phyloP scores from a whole-genome alignment of 2,888 invertebrate genomes.

The Caenorhabditis virilis region DNA sequence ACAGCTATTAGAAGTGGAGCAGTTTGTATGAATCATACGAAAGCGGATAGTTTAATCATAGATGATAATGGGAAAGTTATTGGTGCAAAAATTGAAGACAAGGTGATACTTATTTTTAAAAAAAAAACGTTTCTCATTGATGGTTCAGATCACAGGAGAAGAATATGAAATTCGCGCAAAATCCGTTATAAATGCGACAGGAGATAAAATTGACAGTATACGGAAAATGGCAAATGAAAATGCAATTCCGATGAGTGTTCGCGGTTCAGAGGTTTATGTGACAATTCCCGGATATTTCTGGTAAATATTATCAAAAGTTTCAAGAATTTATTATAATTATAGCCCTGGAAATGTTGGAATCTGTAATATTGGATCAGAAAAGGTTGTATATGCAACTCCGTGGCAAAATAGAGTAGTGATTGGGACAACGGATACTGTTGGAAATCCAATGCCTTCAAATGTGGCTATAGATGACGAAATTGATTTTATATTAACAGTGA shows the following conservation, averaged over 20 bases:
- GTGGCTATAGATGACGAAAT: constrained; percentile 96
- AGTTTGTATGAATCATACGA: constrained; percentile 23
- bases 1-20: constrained; percentile 26
- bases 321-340: too few species aligned
- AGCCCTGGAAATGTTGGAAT: constrained; percentile 97
- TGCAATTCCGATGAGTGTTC: constrained; percentile 10
- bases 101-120: too few species aligned
- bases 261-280: constrained; percentile 20
- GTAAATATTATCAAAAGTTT: not conserved
- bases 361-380: constrained; percentile 93
- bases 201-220: constrained; percentile 16
- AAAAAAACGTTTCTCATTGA: too few species aligned
- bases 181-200: constrained; percentile 24
- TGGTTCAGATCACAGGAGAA: too few species aligned
- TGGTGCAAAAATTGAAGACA: constrained; percentile 22
- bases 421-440: constrained; percentile 95
- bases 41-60: constrained; percentile 15
- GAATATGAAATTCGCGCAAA: constrained; percentile 20
- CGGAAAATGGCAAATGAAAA: constrained; percentile 18
- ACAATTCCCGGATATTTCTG: constrained; percentile 22
- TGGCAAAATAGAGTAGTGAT: constrained; percentile 87
- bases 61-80: constrained; percentile 13
- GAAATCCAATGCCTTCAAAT: constrained; percentile 88
- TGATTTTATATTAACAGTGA: constrained; percentile 82
- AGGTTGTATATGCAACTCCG: constrained; percentile 98